A percentile compares a stretch with the other conserved stretches of the same genome.
Evolutionary conservation across 2,888 invertebrate species (phyloP).

Genomic region (Axea sp.): DNA sequence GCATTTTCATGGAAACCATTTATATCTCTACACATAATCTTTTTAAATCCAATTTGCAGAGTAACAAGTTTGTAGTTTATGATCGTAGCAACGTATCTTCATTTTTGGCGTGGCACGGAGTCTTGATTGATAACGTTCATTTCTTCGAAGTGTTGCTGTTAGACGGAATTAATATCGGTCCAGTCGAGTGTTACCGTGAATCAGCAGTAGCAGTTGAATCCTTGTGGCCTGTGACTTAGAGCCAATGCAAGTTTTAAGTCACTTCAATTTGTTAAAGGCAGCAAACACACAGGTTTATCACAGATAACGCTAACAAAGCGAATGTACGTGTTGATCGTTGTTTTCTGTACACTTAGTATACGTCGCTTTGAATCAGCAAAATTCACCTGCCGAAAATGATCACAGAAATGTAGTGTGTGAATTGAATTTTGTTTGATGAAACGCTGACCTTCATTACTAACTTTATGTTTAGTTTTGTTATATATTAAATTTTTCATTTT

Average conservation of each 20-base stretch:
- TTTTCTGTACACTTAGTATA: conserved; percentile 12
- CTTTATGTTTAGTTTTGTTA: not conserved
- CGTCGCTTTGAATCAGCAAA: not conserved
- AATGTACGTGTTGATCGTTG: conserved; percentile 39
- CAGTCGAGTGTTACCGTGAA: conserved; percentile 12
- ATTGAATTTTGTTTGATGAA: not conserved
- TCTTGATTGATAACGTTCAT: conserved; percentile 45
- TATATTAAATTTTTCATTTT: too few species aligned
- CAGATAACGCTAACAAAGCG: conserved; percentile 28
- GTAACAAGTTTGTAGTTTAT: conserved; percentile 49
- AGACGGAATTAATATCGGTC: conserved; percentile 33
- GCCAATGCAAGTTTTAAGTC: conserved; percentile 47
- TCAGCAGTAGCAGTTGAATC: conserved; percentile 16
- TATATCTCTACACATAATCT: conserved; percentile 12
- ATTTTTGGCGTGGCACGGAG: conserved; percentile 25
- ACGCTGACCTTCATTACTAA: not conserved
- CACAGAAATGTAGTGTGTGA: not conserved
- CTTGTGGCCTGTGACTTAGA: conserved; percentile 26
- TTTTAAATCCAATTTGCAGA: conserved; percentile 42
- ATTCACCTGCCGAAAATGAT: not conserved
- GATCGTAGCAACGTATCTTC: conserved; percentile 39
- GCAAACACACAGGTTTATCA: conserved; percentile 39
- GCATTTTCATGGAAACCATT: too few species aligned
- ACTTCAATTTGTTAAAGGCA: conserved; percentile 30
- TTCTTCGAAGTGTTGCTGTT: conserved; percentile 37